Base-by-base conservation (phyloP, 2,113 vertebrate genomes). In the Lipophrys pholis region DNA sequence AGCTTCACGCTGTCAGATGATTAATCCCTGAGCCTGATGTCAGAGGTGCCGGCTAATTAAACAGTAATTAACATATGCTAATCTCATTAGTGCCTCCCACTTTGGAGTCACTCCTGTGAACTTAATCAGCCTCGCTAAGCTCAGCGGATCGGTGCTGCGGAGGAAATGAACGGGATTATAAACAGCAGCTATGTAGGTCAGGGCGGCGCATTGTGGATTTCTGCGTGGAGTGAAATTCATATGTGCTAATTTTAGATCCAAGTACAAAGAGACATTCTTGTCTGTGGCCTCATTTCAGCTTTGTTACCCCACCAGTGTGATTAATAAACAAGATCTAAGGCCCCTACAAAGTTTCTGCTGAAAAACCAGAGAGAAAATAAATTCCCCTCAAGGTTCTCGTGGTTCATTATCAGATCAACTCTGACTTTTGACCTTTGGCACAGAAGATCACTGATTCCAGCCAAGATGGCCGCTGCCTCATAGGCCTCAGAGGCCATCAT, bases 371-470 rank as follows among this genome's bases (percentile, higher is more conserved):
- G n/a, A n/a, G 21, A 30, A 30, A 30, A 30, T 2, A 30, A 30
- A 30, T 30, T 30, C 0, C 2, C 21, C 21, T 30, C n/a, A n/a
- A n/a, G n/a, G n/a, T 60, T 57, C 55, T 30, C 58, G 69, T 60
- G 59, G n/a, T 68, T 68, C 67, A 38, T 71, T 62, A 76, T 73
- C 83, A 78, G 76, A 78, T 81, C 39, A 87, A 54, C 67, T 73
- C 21, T 78, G 76, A 87, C 75, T 57, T 81, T 57, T 87, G 58
- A 89, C 78, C 74, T 85, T 80, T 82, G 73, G 85, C 80, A 64
- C 12, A 10, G 54, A 30, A 5, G 2, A 60, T 62, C 45, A 43
- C 21, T 71, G 76, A 86, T 70, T 67, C 73, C 40, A 80, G 71
- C 68, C 71, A 88, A 84, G 59, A 87, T 83, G 87, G 74, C 86